A percentile compares a stretch with the other conserved stretches of the same genome.
These are phyloP conservation scores for Rhynchomys soricoides DNA, from an alignment of 2,113 vertebrate genomes.

Conservation along the genomic window DNA sequence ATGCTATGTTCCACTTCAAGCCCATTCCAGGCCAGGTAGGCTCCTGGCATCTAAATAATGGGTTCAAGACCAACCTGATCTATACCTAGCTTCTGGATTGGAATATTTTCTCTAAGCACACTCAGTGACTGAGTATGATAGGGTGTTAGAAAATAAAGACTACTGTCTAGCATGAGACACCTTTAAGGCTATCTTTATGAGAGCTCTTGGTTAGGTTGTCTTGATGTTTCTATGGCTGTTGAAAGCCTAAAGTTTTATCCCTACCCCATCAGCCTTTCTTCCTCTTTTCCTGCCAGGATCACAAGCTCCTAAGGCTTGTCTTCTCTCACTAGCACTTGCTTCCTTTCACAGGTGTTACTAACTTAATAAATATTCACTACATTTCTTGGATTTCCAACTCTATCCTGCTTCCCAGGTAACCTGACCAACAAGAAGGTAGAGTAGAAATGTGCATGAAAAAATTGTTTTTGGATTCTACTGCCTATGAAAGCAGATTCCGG, in stretches of 20 bases:
- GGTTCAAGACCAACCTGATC: not conserved
- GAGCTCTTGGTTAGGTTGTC: not conserved
- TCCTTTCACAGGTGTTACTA: not conserved
- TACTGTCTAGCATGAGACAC: not conserved
- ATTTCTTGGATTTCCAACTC: not conserved
- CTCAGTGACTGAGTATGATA: not conserved
- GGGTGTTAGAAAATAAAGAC: not conserved
- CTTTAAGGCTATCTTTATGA: not conserved
- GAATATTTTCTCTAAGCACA: not conserved
- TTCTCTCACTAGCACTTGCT: not conserved
- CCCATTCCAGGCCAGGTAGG: too few relatives aligned
- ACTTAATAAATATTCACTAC: not conserved
- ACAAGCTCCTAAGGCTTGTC: not conserved
- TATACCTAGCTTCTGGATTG: not conserved
- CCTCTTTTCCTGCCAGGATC: not conserved
- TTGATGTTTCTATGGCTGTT: not conserved
- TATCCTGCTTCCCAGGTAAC: not conserved
- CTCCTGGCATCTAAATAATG: too few relatives aligned
- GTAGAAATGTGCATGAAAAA: not conserved
- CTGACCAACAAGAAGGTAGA: not conserved
- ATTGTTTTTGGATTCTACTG: not conserved
- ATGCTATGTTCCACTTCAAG: too few relatives aligned
- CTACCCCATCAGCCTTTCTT: not conserved
- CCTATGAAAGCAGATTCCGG: not conserved
- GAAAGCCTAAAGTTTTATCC: not conserved